These are phyloP conservation scores for Myripristis jacobus DNA, from an alignment of 2,797 vertebrate species.

Conservation along the genomic window DNA sequence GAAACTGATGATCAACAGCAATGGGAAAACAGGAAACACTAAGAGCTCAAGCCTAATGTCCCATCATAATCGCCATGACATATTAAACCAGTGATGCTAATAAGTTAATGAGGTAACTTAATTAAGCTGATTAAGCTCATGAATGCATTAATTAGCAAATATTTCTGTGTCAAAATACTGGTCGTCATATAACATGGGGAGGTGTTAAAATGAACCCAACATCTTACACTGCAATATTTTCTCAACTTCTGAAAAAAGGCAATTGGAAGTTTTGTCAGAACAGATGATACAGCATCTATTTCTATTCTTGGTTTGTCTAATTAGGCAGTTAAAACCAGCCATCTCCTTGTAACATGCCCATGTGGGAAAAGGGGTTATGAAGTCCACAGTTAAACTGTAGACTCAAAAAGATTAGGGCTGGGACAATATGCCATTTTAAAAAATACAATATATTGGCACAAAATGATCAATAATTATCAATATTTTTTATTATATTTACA, in stretches of 20 bases:
- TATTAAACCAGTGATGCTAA: background rate
- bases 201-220: too few species aligned
- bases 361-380: constrained; percentile 49
- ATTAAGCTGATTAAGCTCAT: background rate
- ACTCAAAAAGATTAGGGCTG: constrained; percentile 31
- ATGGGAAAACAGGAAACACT: background rate
- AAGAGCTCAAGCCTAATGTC: constrained; percentile 1
- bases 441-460: too few species aligned
- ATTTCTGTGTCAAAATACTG: background rate
- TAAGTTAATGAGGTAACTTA: too few species aligned
- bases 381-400: constrained; percentile 50
- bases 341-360: constrained; percentile 16
- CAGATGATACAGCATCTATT: constrained; percentile 11
- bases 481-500: too few species aligned
- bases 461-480: too few species aligned
- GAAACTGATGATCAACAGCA: constrained; percentile 1
- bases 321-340: constrained; percentile 53
- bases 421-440: too few species aligned
- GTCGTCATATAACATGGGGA: background rate
- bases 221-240: background rate
- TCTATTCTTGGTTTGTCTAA: constrained; percentile 46
- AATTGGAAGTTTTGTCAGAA: background rate
- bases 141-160: background rate
- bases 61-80: background rate
- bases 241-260: constrained; percentile 1